Conservation (phyloP, 2,113 vertebrate species). For the Mandrillus leucophaeus region DNA sequence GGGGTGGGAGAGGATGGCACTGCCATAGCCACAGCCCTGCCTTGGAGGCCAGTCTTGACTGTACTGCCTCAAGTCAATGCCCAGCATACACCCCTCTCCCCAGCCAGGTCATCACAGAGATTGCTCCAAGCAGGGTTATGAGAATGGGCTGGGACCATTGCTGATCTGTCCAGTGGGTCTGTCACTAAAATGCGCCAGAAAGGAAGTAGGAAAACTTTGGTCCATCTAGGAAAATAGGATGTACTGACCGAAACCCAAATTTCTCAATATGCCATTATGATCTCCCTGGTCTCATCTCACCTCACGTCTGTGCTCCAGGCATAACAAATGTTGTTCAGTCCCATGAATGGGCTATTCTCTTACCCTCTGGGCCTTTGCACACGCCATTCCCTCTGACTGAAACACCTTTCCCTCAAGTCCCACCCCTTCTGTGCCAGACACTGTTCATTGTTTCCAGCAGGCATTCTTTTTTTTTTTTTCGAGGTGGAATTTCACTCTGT, state of each 20-base stretch:
- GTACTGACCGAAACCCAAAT: background rate
- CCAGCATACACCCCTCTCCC: background rate
- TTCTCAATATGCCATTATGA: background rate
- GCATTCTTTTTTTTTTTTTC: background rate
- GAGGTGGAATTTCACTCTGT: no score
- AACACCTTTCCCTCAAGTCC: background rate
- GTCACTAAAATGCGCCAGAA: background rate
- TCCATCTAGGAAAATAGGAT: background rate
- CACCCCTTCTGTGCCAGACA: background rate
- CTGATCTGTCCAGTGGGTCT: background rate
- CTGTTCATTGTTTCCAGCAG: background rate
- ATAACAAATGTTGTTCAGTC: background rate
- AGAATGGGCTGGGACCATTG: background rate
- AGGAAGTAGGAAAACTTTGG: background rate
- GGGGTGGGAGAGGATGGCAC: background rate
- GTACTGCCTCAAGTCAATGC: background rate
- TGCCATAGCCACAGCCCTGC: background rate
- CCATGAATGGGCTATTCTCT: background rate
- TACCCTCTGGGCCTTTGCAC: background rate
- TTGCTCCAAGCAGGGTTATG: background rate
- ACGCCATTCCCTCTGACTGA: background rate
- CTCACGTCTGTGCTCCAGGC: background rate
- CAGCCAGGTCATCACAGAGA: background rate
- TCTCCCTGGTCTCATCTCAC: background rate
- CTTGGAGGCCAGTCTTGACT: background rate